Conservation (phyloP, 1,140 invertebrate genomes). For the Mya arenaria region DNA sequence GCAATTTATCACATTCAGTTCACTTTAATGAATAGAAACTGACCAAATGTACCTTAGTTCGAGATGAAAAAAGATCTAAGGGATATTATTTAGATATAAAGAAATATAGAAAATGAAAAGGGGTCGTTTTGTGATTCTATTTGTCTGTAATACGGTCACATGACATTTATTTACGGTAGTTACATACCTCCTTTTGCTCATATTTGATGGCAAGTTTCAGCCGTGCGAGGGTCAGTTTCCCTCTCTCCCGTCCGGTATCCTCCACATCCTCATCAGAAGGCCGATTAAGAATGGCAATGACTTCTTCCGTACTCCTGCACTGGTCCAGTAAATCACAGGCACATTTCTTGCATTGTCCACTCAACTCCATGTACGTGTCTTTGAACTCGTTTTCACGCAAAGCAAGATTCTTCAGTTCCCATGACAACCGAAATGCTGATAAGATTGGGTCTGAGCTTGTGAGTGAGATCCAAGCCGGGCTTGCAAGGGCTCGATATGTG, state of each 20-base stretch:
- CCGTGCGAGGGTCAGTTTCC: conserved; percentile 61
- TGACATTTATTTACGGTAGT: no score
- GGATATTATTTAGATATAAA: no score
- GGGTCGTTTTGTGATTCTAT: no score
- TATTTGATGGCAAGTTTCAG: conserved; percentile 80
- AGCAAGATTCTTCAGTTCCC: conserved; percentile 82
- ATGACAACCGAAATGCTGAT: conserved; percentile 85
- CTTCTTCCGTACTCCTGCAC: conserved; percentile 79
- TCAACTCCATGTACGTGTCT: conserved; percentile 83
- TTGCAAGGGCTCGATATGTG: conserved; percentile 79
- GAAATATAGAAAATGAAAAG: no score
- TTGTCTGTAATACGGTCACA: no score
- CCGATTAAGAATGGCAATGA: conserved; percentile 79
- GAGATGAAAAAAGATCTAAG: no score
- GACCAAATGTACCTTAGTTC: no score
- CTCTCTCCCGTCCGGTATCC: conserved; percentile 25
- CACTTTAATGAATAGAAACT: no score
- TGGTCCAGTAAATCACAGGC: conserved; percentile 80
- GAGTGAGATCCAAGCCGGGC: conserved; percentile 85
- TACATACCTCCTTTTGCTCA: conserved; percentile 80
- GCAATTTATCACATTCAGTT: no score
- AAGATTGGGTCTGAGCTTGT: conserved; percentile 86
- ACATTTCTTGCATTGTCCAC: conserved; percentile 82
- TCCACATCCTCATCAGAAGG: conserved; percentile 64
- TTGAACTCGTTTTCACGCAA: conserved; percentile 84